phyloP scores from a whole-genome alignment of 2,888 invertebrate species.

The Hirtodrosophila confusa region DNA sequence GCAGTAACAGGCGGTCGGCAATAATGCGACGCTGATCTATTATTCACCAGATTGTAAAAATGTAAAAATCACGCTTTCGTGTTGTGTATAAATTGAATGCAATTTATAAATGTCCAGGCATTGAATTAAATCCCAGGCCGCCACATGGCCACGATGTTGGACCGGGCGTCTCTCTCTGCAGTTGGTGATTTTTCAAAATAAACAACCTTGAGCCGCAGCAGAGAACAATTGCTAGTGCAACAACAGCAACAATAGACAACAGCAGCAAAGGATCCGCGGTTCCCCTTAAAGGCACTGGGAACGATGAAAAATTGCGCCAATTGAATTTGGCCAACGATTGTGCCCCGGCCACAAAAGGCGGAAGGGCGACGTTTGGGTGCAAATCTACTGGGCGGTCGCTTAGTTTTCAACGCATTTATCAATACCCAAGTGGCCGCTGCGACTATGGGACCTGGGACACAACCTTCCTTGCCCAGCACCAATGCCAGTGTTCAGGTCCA shows the following conservation, averaged over 20 bases:
- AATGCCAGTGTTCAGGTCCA: conserved; percentile 25
- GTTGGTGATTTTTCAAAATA: conserved; percentile 79
- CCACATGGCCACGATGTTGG: conserved; percentile 64
- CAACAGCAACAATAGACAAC: conserved; percentile 29
- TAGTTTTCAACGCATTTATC: conserved; percentile 81
- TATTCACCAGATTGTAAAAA: conserved; percentile 79
- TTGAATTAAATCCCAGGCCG: conserved; percentile 78
- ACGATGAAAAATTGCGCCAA: conserved; percentile 82
- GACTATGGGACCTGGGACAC: conserved; percentile 28
- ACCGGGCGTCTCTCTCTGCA: conserved; percentile 25
- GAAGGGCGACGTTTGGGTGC: conserved; percentile 53
- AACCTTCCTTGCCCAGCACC: conserved; percentile 21
- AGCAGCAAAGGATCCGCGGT: conserved; percentile 65
- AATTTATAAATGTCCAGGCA: conserved; percentile 83
- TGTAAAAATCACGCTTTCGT: conserved; percentile 81
- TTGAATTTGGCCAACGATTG: conserved; percentile 81
- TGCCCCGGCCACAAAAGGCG: conserved; percentile 44
- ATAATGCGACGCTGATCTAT: conserved; percentile 75
- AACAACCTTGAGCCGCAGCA: conserved; percentile 74
- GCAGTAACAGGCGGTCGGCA: conserved; percentile 42
- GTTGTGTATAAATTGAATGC: conserved; percentile 83
- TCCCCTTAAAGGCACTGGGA: conserved; percentile 61
- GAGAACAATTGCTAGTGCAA: conserved; percentile 70
- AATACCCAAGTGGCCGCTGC: conserved; percentile 73
- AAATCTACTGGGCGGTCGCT: conserved; percentile 80